Evolutionary conservation across 2,113 vertebrate species (phyloP), one percentile per base, ranked within the genome.

Genomic region (Scartelaos histophorus): DNA sequence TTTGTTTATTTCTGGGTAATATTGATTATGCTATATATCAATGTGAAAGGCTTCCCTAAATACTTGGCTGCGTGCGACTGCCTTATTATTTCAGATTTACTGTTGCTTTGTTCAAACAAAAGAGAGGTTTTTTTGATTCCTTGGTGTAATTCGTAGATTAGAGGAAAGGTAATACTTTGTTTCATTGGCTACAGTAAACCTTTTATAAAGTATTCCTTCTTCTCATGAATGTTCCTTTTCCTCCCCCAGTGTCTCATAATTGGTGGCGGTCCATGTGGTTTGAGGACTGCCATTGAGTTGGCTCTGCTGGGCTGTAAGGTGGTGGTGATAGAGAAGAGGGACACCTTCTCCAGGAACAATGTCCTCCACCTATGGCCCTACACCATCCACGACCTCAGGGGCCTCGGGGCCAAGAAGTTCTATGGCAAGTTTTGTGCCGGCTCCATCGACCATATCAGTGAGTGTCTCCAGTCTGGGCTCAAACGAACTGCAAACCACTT

Each of bases 331-430:
- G 98, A 99, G 84, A 99, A 99, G 89, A 88, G 97, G 66, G 97
- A 98, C 88, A 94, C 96, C 10, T 99, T 99, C 83, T 98, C 98
- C 43, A 94, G 98, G 78, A 99, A 99, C 90, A 99, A 99, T 0
- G 97, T 99, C 15, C 92, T 99, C 45, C 97, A 99, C 53, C 95
- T 99, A 12, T 99, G 98, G 98, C 97, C 97, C 0, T 99, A 95
- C 84, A 98, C 97, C 76, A 99, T 99, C 49, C 96, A 99, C 0
- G 98, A 99, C 84, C 96, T 99, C 58, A 91, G 95, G 17, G 94
- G 94, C 66, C 94, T 99, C 22, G 98, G 97, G 25, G 98, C 98
- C 53, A 99, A 99, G 91, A 98, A 98, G 81, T 99, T 99, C 82
- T 98, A 97, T 0, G 98, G 98, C 0, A 98, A 98, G 76, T 99